phyloP scores from a whole-genome alignment of 2,797 vertebrate genomes.

The Brachyalestes nurse region DNA sequence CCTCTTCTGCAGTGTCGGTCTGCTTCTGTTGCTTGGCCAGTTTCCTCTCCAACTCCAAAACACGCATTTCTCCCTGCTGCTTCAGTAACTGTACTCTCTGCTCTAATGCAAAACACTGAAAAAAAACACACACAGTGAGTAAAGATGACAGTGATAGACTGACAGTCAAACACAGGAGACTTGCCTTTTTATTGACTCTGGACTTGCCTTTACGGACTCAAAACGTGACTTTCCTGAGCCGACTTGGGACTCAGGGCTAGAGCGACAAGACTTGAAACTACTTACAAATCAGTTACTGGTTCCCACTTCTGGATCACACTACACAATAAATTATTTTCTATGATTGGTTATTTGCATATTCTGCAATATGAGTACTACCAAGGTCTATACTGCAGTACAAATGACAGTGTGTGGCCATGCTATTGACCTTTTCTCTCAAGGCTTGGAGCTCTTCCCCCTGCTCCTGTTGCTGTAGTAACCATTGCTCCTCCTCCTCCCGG shows the following conservation, averaged over 20 bases:
- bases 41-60: constrained; percentile 69
- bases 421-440: constrained; percentile 77
- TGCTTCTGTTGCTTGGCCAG: constrained; percentile 58
- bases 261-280: no score
- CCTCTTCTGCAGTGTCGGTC: constrained; percentile 83
- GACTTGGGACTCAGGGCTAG: no score
- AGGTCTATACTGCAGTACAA: background rate
- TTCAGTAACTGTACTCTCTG: constrained; percentile 67
- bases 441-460: constrained; percentile 77
- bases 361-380: no score
- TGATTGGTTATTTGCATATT: no score
- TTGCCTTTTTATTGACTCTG: no score
- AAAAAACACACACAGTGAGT: background rate
- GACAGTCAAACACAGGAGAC: background rate
- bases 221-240: no score
- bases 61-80: constrained; percentile 70
- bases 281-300: no score
- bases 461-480: constrained; percentile 62
- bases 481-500: constrained; percentile 76
- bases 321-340: no score
- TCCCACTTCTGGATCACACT: no score
- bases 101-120: constrained; percentile 81
- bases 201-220: no score
- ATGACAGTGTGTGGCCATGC: background rate
- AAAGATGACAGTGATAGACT: background rate